These are phyloP conservation scores for Chloroclystis v-ata DNA, from an alignment of 2,888 invertebrate species.

Conservation along the genomic window DNA sequence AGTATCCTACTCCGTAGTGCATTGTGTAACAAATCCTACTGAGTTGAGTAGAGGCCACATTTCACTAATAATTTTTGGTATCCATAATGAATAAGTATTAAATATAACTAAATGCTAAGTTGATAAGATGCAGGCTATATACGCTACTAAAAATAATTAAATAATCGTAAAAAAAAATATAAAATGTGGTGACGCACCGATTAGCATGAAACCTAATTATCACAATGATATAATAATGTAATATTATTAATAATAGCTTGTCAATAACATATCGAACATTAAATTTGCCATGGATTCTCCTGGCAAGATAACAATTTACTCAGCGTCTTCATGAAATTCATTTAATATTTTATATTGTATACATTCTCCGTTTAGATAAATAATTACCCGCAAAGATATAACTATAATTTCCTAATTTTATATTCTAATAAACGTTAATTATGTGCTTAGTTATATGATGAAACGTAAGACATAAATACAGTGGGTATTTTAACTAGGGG, in stretches of 20 bases:
- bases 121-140: slow-evolving; percentile 31
- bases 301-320: slow-evolving; percentile 65
- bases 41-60: slow-evolving; percentile 58
- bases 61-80: slow-evolving; percentile 55
- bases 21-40: slow-evolving; percentile 46
- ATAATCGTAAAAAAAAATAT: slow-evolving; percentile 28
- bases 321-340: slow-evolving; percentile 43
- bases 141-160: slow-evolving; percentile 25
- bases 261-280: slow-evolving; percentile 67
- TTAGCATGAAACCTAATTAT: slow-evolving; percentile 63
- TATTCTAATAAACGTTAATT: slow-evolving; percentile 47
- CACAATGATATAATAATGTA: slow-evolving; percentile 55
- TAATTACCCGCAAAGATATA: slow-evolving; percentile 62
- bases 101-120: slow-evolving; percentile 32
- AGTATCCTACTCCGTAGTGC: slow-evolving; percentile 54
- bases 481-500: background rate
- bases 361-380: slow-evolving; percentile 63
- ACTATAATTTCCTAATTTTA: slow-evolving; percentile 68
- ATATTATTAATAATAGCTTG: slow-evolving; percentile 50
- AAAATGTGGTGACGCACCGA: slow-evolving; percentile 45
- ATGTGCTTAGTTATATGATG: slow-evolving; percentile 40
- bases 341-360: slow-evolving; percentile 54
- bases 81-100: slow-evolving; percentile 47
- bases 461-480: slow-evolving; percentile 16
- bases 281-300: slow-evolving; percentile 57